phyloP scores from a whole-genome alignment of 2,888 invertebrate genomes.

The Epinotia nisella region DNA sequence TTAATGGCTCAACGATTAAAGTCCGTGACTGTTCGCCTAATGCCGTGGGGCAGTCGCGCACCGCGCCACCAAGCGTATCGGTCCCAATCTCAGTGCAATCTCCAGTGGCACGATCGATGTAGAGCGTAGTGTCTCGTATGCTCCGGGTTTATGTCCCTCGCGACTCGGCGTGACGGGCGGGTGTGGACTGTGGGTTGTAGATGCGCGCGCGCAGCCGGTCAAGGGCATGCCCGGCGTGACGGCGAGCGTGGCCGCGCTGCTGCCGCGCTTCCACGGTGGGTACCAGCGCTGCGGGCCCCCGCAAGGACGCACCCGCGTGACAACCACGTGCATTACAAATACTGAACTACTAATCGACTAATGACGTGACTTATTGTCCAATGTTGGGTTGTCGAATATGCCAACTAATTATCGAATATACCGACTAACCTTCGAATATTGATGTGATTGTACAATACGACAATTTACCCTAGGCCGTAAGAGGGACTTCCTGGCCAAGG shows the following conservation, averaged over 20 bases:
- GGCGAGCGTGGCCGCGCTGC: constrained; percentile 85
- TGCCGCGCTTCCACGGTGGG: constrained; percentile 89
- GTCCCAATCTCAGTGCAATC: background rate
- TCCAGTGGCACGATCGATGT: background rate
- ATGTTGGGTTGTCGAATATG: background rate
- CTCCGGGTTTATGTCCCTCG: constrained; percentile 17
- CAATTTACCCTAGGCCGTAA: too few relatives aligned
- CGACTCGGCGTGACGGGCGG: constrained; percentile 42
- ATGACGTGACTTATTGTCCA: background rate
- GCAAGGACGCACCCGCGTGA: background rate
- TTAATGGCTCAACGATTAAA: too few relatives aligned
- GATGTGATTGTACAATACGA: too few relatives aligned
- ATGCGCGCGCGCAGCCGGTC: constrained; percentile 65
- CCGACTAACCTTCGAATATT: background rate
- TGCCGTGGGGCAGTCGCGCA: background rate
- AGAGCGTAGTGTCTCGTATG: background rate
- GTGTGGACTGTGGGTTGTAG: constrained; percentile 62
- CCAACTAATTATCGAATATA: background rate
- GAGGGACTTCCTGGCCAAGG: too few relatives aligned
- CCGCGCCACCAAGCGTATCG: background rate
- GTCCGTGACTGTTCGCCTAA: too few relatives aligned
- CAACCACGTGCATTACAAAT: too few relatives aligned
- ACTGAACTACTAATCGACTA: background rate
- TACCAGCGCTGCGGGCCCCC: background rate
- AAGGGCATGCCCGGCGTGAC: constrained; percentile 83